Base-by-base conservation (phyloP, 2,113 vertebrate species). In the Saimiri boliviensis region DNA sequence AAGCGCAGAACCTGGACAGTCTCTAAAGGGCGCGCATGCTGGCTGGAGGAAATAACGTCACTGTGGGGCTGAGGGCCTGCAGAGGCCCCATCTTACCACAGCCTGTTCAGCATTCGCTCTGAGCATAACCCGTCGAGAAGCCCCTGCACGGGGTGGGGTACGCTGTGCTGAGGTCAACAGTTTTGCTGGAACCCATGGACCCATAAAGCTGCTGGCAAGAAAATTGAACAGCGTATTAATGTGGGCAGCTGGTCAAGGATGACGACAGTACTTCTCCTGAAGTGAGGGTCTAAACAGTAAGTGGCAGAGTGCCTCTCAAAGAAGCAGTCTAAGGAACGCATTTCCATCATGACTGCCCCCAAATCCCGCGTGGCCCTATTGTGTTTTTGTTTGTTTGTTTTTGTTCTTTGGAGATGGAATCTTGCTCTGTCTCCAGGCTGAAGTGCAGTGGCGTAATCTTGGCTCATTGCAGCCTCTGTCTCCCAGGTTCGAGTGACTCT, bases 1-100 rank as follows among this genome's bases (percentile, higher is more conserved):
- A 82, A 90, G 94, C 20, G 42, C 96, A 96, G 89, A 52, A 47
- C 77, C 68, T 49, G 77, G 93, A 76, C 81, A 82, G 81, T 76
- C 63, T 45, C 37, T 63, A 16, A 8, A 4, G 66, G 81, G 80
- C 32, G 54, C 20, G 70, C 40, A 35, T 49, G 12, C 21, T 0
- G 27, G 86, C 10, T n/a, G 87, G 63, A 87, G 96, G 95, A 91
- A 71, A 82, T 95, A 96, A 93, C 11, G 4, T 96, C 97, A 94
- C 0, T 1, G 3, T 10, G 16, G 56, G 17, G 77, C 58, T 0
- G 37, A 95, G 42, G 17, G 42, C 13, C 56, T 25, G 9, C 56
- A 71, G 66, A 79, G 85, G 88, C 3, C n/a, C 58, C 8, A 0
- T 20, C 84, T 85, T 94, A 95, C 90, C 95, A 91, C 58, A 85